Evolutionary conservation across 1,140 invertebrate genomes (phyloP), one percentile per base, ranked within the genome.

Genomic region (Atta colombica): DNA sequence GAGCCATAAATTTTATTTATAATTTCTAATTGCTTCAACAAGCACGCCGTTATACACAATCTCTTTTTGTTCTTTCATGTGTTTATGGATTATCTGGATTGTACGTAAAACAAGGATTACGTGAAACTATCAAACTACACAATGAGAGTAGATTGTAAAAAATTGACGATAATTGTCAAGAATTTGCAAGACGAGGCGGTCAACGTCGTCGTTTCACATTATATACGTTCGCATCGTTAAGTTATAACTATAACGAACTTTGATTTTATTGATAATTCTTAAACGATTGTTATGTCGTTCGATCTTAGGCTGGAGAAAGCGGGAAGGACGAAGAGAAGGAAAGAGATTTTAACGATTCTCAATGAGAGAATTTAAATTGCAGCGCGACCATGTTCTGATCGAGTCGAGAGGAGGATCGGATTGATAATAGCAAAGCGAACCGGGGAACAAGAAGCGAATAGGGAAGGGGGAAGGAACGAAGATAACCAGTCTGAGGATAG

Each of bases 291-390:
- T 61, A 61, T 74, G 39, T 84, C 53, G 66, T 71, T 58, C n/a
- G 65, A 71, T 81, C 65, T 81, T 71, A 60, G 65, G 8, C n/a
- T 2, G 66, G 8, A 68, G 49, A 72, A 25, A 61, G n/a, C 1
- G 8, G 49, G n/a, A 84, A 14, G 6, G 12, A 21, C 7, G 16
- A 21, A 21, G 28, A 60, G 16, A 28, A 5, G 7, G 18, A 63
- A 6, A 49, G 12, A 49, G n/a, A 74, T 12, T 31, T 58, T 71
- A 71, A 81, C 39, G 35, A 74, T 84, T 28, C 25, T 63, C 69
- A 61, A 84, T 74, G 55, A 84, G 55, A 84, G 69, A 84, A 61
- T 84, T 74, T 61, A 74, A 74, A 75, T 58, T 49, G 68, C 68
- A 61, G 28, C 35, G 69, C 55, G 65, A 58, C n/a, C 28, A 69